These are phyloP conservation scores for Puma concolor DNA, from an alignment of 2,113 vertebrate species.

Conservation along the genomic window DNA sequence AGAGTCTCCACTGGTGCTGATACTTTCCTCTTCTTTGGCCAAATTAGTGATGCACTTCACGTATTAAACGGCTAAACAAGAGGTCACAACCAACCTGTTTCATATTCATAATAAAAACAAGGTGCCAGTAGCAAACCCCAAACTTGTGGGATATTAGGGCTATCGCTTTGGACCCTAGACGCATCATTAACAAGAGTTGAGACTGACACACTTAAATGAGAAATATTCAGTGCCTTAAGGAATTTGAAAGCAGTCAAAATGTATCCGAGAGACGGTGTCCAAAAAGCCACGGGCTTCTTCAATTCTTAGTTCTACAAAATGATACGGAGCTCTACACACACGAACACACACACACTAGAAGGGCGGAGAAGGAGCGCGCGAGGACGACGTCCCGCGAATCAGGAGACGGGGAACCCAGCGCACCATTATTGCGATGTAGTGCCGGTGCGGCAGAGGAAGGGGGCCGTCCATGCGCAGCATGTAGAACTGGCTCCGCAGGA, in stretches of 20 bases:
- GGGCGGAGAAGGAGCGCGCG: neutral
- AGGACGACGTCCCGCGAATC: accelerated
- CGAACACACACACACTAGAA: neutral
- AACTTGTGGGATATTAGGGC: neutral
- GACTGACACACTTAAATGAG: neutral
- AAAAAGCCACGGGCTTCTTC: neutral
- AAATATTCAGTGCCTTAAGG: conserved; percentile 15
- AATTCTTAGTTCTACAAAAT: neutral
- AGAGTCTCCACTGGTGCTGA: neutral
- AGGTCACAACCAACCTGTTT: neutral
- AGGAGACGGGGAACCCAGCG: accelerated
- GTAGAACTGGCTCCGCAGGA: conserved; percentile 91
- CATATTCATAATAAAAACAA: conserved; percentile 16
- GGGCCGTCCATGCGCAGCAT: conserved; percentile 92
- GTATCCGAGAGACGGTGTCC: neutral
- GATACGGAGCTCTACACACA: neutral
- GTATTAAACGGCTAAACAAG: conserved; percentile 11
- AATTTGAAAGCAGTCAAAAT: neutral
- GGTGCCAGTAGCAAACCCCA: neutral
- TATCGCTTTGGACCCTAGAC: neutral
- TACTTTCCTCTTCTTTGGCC: neutral
- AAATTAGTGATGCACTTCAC: neutral
- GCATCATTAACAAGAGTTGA: conserved; percentile 29
- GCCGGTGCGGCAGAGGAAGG: conserved; percentile 89
- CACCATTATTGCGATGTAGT: conserved; percentile 94